Evolutionary conservation across 2,888 invertebrate species (phyloP), one percentile per base, ranked within the genome.

Genomic region (Brachyptera putata): DNA sequence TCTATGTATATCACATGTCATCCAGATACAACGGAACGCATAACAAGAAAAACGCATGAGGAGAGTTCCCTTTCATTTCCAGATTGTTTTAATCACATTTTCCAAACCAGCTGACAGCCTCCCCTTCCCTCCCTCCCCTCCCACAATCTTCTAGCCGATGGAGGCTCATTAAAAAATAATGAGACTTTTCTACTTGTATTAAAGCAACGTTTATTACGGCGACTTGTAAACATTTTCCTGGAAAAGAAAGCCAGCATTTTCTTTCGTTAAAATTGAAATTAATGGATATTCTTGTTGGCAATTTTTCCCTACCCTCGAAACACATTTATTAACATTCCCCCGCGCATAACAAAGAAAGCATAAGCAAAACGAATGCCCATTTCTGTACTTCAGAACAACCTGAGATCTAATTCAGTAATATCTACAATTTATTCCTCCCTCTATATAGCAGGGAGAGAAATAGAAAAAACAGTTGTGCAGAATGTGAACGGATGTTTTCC

Each of bases 171-270:
- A 46, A 46, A 46, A 46, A 46, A 46, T 46, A 46, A 46, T 22
- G 46, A 46, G 46, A 46, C 21, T 46, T 11, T 46, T 46, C 46
- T 46, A 46, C 46, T 46, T 46, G 46, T 46, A 24, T 24, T 46
- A 46, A 41, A 41, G 41, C 21, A 41, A 21, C 46, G 24, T 21
- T 21, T 46, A 46, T 46, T 46, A 46, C 21, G 41, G 41, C 9
- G 41, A 41, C 46, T 46, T 46, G 46, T 46, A 46, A 46, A 46
- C 46, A 46, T 46, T 46, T 24, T 46, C n/a, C 46, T 46, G n/a
- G 46, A 30, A 46, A 24, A 24, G 21, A 46, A 46, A 46, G 24
- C 21, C 46, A 46, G 24, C 46, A 24, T 21, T 24, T 46, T 46
- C 11, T 46, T 24, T 22, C 46, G 46, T 46, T 21, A 16, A 46